Evolutionary conservation across 2,888 invertebrate genomes (phyloP).

Genomic region (Rhagonycha lutea): DNA sequence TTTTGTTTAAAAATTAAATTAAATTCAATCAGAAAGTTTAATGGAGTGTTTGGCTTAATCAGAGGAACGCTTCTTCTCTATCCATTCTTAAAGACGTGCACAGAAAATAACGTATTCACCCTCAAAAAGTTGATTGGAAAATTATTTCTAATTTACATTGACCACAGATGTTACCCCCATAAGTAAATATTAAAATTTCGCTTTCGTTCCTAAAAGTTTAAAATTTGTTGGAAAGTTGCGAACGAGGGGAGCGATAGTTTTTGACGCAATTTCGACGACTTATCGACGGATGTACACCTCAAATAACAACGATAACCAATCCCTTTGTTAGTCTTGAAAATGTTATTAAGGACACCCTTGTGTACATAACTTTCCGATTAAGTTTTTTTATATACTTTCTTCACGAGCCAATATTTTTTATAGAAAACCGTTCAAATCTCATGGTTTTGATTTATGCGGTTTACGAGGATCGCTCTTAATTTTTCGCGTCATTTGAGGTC

Average conservation of each 20-base stretch:
- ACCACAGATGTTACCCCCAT: constrained; percentile 42
- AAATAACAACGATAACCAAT: not conserved
- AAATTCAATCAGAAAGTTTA: constrained; percentile 47
- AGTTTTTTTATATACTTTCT: not conserved
- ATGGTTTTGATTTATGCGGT: not conserved
- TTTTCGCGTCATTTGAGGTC: not conserved
- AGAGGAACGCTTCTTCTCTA: constrained; percentile 35
- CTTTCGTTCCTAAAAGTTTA: not conserved
- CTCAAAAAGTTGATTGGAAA: constrained; percentile 32
- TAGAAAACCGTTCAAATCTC: not conserved
- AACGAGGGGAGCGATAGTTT: not conserved
- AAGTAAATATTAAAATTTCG: constrained; percentile 36
- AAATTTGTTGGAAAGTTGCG: not conserved
- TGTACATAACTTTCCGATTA: not conserved
- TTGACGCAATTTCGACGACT: not conserved
- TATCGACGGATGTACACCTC: not conserved
- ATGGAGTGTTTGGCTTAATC: constrained; percentile 46
- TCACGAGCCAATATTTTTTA: not conserved
- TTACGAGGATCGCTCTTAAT: not conserved
- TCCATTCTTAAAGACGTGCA: constrained; percentile 28
- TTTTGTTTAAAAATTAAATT: constrained; percentile 38
- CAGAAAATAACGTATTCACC: constrained; percentile 29
- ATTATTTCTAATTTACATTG: constrained; percentile 46
- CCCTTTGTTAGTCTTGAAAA: not conserved
- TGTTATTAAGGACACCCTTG: not conserved